Base-by-base conservation (phyloP, 1,140 invertebrate genomes). In the Sipha flava region DNA sequence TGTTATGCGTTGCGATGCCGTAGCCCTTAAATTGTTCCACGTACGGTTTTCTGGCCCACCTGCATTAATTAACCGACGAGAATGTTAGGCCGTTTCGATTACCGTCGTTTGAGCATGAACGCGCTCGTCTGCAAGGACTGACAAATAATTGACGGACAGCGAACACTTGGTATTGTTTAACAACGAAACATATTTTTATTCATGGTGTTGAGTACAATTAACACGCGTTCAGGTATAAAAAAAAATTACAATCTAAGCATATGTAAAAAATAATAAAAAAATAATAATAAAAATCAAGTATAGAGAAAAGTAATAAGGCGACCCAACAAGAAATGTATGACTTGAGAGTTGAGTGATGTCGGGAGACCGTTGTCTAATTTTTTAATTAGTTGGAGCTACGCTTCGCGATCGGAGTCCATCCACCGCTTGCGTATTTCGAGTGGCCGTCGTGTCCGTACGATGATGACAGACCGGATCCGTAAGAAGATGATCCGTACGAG, bases 121-220 rank as follows among this genome's bases (percentile, higher is more conserved):
- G 21, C 26, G 6, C 16, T 29, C 21, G 23, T 7, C n/a, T 21
- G 2, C 62, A 54, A 73, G 47, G 47, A 49, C 70, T 37, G 43
- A 72, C 68, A 37, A 75, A 54, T 34, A 45, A 54, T 52, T 40
- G 21, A 23, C 3, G 21, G 21, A 66, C 37, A 23, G n/a, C 18
- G 23, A 16, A n/a, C 59, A 62, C 21, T n/a, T 2, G 14, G 5
- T 29, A 29, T 47, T 70, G 23, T 70, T 47, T n/a, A 70, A 54
- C 31, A 75, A 54, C 31, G 54, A 75, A 75, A 77, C 6, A 77
- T 40, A n/a, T n/a, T n/a, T 77, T 77, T 70, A 70, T 70, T 70
- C 23, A 1, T 47, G 12, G 7, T 29, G 18, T 59, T 23, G 10
- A 43, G 34, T 75, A 75, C 49, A 57, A 75, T 57, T 40, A 43